Conservation (phyloP, 1,140 invertebrate species). For the Papilio helenus region DNA sequence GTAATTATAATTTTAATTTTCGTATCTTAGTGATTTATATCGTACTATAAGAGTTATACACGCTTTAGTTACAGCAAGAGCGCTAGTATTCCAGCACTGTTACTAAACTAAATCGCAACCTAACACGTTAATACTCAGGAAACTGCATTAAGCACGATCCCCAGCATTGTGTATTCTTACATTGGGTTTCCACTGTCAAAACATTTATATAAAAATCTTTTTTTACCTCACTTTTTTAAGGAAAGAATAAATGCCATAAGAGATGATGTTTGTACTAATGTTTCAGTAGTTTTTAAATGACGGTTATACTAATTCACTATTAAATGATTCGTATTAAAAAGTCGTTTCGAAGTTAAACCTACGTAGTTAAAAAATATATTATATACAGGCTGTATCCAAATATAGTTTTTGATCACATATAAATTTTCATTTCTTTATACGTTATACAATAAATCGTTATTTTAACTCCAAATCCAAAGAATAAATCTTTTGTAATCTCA, state of each 20-base stretch:
- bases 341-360: too few relatives aligned
- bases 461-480: not conserved
- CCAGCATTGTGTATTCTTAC: not conserved
- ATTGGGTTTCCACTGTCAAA: not conserved
- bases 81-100: not conserved
- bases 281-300: not conserved
- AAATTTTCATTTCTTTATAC: too few relatives aligned
- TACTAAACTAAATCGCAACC: conserved; percentile 17
- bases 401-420: too few relatives aligned
- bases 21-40: not conserved
- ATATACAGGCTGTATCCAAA: not conserved
- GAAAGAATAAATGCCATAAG: not conserved
- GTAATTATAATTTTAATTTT: not conserved
- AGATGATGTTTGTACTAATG: not conserved
- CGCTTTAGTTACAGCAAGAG: not conserved
- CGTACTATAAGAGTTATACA: not conserved
- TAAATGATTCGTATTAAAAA: not conserved
- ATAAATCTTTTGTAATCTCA: not conserved
- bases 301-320: not conserved
- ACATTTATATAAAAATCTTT: not conserved
- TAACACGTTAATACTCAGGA: conserved; percentile 11
- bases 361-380: not conserved
- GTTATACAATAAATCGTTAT: not conserved
- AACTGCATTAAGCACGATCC: conserved; percentile 8
- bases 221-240: not conserved